Evolutionary conservation across 2,113 vertebrate genomes (phyloP).

Genomic region (Falcunculus frontatus): DNA sequence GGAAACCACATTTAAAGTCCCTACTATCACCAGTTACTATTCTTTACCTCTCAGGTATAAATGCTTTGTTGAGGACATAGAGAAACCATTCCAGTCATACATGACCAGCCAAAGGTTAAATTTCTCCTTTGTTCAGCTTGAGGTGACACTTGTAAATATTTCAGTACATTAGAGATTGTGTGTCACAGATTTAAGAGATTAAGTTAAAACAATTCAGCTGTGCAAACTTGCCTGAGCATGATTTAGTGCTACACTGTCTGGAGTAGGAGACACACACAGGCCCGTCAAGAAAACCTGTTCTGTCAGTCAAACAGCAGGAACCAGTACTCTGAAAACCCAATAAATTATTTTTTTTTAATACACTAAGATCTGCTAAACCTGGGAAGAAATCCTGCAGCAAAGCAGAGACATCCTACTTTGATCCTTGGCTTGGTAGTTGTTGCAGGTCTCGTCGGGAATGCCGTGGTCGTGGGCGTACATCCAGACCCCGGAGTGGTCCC

Average conservation of each 20-base stretch:
- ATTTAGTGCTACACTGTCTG: not conserved
- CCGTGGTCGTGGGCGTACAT: constrained; percentile 84
- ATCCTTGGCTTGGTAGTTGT: constrained; percentile 97
- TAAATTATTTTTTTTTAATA: rapidly evolving
- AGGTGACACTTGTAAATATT: not conserved
- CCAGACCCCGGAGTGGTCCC: constrained; percentile 87
- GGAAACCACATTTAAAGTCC: not conserved
- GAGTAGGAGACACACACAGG: not conserved
- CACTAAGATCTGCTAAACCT: not conserved
- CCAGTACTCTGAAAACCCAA: not conserved
- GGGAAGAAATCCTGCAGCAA: not conserved
- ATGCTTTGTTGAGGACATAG: not conserved
- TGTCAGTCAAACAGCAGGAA: not conserved
- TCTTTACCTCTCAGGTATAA: not conserved
- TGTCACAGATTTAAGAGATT: not conserved
- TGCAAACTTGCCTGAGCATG: not conserved
- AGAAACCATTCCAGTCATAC: not conserved
- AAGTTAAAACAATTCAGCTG: not conserved
- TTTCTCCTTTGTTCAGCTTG: not conserved
- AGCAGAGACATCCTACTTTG: constrained; percentile 74
- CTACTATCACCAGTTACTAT: not conserved
- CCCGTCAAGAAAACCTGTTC: not conserved
- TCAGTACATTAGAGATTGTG: not conserved
- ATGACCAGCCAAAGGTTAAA: not conserved
- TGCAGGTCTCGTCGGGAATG: constrained; percentile 97